These are phyloP conservation scores for Syngnathoides biaculeatus DNA, from an alignment of 2,113 vertebrate genomes.

Conservation along the genomic window DNA sequence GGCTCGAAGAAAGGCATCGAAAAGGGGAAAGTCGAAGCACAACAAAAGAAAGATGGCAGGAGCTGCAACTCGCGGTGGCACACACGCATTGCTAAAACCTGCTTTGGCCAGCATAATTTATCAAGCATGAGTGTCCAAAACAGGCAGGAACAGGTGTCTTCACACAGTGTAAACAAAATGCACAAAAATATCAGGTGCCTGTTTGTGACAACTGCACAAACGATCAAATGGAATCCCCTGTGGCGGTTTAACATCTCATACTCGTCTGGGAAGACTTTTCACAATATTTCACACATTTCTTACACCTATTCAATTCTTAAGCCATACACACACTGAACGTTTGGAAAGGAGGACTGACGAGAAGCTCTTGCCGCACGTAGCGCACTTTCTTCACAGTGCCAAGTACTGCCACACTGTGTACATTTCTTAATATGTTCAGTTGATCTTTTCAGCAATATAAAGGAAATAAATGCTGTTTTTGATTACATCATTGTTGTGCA, in stretches of 20 bases:
- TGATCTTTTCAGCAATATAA: neutral
- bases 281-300: neutral
- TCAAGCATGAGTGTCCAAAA: neutral
- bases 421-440: too few species aligned
- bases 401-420: neutral
- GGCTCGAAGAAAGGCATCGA: neutral
- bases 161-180: neutral
- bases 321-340: neutral
- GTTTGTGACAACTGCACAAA: neutral
- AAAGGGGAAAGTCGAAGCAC: neutral
- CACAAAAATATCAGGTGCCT: neutral
- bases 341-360: neutral
- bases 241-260: neutral
- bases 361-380: neutral
- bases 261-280: neutral
- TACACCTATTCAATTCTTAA: neutral
- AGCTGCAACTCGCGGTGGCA: neutral
- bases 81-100: neutral
- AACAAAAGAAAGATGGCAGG: slow-evolving; percentile 2
- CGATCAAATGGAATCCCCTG: neutral
- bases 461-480: neutral
- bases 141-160: neutral
- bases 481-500: neutral
- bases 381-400: neutral
- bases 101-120: neutral